These are phyloP conservation scores for Amblyraja radiata DNA, from an alignment of 2,797 vertebrate genomes.

Conservation along the genomic window DNA sequence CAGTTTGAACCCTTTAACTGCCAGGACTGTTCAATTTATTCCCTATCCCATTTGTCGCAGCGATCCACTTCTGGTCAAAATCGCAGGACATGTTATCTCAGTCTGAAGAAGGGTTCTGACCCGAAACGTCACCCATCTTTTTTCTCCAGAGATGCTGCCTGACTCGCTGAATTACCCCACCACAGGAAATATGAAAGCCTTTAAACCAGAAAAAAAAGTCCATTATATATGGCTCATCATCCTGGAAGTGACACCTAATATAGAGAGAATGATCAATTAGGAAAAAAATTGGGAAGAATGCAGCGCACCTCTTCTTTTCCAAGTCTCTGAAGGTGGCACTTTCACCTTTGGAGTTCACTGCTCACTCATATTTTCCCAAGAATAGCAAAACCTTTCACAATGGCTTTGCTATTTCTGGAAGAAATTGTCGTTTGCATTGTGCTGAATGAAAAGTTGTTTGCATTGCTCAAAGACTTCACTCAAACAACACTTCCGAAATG, in stretches of 20 bases:
- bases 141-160: no score
- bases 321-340: background rate
- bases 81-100: background rate
- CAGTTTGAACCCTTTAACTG: background rate
- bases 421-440: no score
- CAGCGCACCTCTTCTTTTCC: background rate
- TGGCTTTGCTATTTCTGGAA: no score
- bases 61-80: background rate
- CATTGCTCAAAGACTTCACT: no score
- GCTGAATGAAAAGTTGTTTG: no score
- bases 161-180: no score
- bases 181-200: background rate
- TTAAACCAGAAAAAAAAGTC: background rate
- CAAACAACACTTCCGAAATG: background rate
- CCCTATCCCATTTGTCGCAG: background rate
- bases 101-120: no score
- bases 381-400: no score
- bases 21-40: background rate
- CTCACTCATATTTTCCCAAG: no score
- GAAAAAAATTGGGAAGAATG: background rate
- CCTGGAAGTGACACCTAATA: background rate
- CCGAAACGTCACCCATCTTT: no score
- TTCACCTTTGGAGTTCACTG: no score
- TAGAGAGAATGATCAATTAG: background rate
- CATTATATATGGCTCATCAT: no score